These are phyloP conservation scores for Nebria salina DNA, from an alignment of 2,888 invertebrate species.

Conservation along the genomic window DNA sequence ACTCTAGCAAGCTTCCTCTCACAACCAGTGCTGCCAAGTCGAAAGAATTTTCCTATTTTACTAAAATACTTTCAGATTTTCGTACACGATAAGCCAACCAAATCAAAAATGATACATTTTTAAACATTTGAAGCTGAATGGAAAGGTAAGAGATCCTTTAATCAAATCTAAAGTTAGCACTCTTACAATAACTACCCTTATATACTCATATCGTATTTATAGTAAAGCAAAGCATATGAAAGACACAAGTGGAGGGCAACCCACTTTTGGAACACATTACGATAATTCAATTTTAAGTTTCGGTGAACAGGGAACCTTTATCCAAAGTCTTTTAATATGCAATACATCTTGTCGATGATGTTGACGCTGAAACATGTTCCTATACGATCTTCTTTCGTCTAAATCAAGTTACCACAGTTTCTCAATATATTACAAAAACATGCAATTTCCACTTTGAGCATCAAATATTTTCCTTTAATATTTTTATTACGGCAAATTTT, in stretches of 20 bases:
- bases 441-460: neutral
- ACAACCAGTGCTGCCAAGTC: neutral
- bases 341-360: conserved; percentile 28
- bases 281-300: conserved; percentile 41
- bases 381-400: neutral
- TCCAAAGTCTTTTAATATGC: conserved; percentile 35
- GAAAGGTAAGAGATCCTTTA: no score
- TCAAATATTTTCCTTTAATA: neutral
- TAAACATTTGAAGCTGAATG: neutral
- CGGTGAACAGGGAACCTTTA: conserved; percentile 8
- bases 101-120: neutral
- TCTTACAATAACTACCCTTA: no score
- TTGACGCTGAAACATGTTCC: neutral
- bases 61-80: neutral
- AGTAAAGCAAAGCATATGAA: neutral
- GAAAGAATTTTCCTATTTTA: neutral
- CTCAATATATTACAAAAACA: neutral
- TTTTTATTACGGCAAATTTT: neutral
- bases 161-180: no score
- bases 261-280: conserved; percentile 38
- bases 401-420: conserved; percentile 13
- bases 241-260: conserved; percentile 22
- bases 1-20: neutral
- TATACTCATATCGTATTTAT: no score
- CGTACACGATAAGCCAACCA: neutral